A percentile compares a stretch with the other conserved stretches of the same genome.
Conservation (phyloP, 2,797 vertebrate species). For the Dendrocincla tyrannina region DNA sequence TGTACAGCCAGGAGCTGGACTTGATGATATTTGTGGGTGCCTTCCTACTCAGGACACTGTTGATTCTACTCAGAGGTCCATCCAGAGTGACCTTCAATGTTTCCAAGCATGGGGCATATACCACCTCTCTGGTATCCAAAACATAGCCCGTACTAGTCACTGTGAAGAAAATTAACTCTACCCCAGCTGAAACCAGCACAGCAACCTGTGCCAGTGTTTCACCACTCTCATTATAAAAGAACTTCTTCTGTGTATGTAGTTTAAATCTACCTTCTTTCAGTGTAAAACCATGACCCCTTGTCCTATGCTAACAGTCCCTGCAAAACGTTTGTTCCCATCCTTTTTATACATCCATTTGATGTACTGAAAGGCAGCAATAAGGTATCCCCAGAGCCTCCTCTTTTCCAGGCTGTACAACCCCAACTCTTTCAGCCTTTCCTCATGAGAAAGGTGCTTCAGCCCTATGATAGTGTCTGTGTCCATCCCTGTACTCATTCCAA, state of each 20-base stretch:
- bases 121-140: background rate
- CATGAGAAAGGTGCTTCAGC: background rate
- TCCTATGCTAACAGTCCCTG: accelerated
- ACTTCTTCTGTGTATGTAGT: background rate
- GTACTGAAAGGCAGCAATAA: background rate
- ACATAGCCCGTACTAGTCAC: background rate
- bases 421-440: background rate
- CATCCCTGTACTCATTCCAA: background rate
- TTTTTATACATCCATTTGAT: background rate
- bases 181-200: background rate
- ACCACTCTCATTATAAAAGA: background rate
- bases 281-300: background rate
- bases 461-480: background rate
- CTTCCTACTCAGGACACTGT: background rate
- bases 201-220: background rate
- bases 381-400: background rate
- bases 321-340: background rate
- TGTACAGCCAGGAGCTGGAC: background rate
- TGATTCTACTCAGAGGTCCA: background rate
- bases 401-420: background rate
- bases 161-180: background rate
- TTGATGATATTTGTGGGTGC: background rate
- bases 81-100: background rate
- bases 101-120: background rate
- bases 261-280: background rate